Conservation (phyloP, 2,113 vertebrate genomes). For the Romanogobio albipinnatus region DNA sequence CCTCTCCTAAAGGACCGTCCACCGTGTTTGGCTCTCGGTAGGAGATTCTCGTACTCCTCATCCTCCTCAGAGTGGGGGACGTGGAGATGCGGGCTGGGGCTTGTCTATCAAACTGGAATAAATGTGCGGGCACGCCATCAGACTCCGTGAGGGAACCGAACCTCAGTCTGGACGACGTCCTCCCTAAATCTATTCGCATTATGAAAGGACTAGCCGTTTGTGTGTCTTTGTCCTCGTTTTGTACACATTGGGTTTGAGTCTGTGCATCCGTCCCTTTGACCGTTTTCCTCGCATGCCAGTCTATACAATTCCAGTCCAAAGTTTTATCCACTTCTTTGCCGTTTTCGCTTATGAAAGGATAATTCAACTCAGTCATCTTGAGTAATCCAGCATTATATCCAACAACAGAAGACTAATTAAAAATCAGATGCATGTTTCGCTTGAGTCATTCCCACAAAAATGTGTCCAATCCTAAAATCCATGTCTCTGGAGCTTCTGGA, state of each 20-base stretch:
- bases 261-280: conserved; percentile 59
- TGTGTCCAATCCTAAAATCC: conserved; percentile 23
- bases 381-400: conserved; percentile 69
- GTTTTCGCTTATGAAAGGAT: conserved; percentile 67
- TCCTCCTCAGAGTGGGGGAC: conserved; percentile 83
- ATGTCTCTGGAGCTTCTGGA: conserved; percentile 12
- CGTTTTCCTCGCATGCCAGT: conserved; percentile 69
- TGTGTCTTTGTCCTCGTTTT: conserved; percentile 66
- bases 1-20: conserved; percentile 66
- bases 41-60: conserved; percentile 75
- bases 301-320: conserved; percentile 74
- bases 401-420: conserved; percentile 1
- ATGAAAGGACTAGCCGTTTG: conserved; percentile 75
- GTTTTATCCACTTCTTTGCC: conserved; percentile 67
- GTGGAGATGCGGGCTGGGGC: conserved; percentile 85
- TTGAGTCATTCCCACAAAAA: conserved; percentile 9
- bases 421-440: conserved; percentile 20
- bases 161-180: conserved; percentile 68
- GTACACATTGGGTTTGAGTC: conserved; percentile 70
- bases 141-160: conserved; percentile 63
- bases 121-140: conserved; percentile 49
- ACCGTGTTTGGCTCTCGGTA: conserved; percentile 51
- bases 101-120: conserved; percentile 83
- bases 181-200: conserved; percentile 72
- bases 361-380: conserved; percentile 74